Conservation (phyloP, 2,113 vertebrate genomes). For the Pelecanus crispus region DNA sequence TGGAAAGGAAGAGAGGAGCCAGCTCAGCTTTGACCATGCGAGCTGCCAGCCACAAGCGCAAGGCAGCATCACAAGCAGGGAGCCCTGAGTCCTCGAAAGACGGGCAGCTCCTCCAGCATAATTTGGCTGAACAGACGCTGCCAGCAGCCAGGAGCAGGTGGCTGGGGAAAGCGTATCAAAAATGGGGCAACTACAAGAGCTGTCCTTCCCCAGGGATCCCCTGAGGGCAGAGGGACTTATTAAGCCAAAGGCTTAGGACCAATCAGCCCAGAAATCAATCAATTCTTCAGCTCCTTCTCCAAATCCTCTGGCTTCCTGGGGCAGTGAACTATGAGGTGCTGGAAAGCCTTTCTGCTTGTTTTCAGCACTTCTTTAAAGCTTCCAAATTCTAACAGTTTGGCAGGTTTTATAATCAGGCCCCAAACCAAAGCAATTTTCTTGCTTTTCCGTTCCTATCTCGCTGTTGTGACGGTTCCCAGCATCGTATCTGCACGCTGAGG, state of each 20-base stretch:
- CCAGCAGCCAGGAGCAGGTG: neutral
- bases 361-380: neutral
- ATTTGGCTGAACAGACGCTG: neutral
- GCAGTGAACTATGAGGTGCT: neutral
- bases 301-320: neutral
- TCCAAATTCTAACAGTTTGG: neutral
- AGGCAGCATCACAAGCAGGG: neutral
- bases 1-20: neutral
- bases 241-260: neutral
- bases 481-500: fast-evolving
- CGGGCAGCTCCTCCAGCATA: neutral
- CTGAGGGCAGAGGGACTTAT: neutral
- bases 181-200: neutral
- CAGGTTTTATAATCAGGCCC: neutral
- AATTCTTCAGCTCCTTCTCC: neutral
- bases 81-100: neutral
- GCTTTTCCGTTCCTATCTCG: neutral
- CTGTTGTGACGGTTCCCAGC: neutral
- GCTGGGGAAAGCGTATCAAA: neutral
- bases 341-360: neutral
- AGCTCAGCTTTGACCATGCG: neutral
- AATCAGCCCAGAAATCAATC: neutral
- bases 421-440: neutral
- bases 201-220: neutral
- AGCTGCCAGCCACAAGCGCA: neutral